These are phyloP conservation scores for Zaprionus obscuricornis DNA, from an alignment of 2,888 invertebrate genomes.

Conservation along the genomic window DNA sequence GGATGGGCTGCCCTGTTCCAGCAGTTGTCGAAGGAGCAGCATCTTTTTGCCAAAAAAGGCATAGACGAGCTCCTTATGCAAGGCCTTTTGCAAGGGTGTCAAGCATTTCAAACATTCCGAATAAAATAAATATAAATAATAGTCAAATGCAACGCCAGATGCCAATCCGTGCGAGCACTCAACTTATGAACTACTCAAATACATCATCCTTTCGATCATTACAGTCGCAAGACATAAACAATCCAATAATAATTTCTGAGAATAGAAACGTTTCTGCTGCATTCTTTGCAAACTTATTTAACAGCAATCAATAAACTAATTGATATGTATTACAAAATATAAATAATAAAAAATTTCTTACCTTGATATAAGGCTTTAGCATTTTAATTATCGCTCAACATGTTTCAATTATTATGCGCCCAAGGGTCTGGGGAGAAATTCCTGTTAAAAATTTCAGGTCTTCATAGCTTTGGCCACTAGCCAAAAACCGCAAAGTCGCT, in stretches of 20 bases:
- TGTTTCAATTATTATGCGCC: background rate
- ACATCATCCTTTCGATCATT: background rate
- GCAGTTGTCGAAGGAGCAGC: slow-evolving; percentile 6
- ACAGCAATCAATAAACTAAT: background rate
- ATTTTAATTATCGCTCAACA: background rate
- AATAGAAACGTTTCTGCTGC: background rate
- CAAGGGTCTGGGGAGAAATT: slow-evolving; percentile 1
- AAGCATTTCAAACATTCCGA: background rate
- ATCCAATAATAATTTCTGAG: background rate
- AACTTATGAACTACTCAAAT: background rate
- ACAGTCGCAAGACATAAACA: no score
- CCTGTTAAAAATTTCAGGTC: slow-evolving; percentile 14
- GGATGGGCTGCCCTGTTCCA: slow-evolving; percentile 16
- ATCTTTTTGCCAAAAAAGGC: slow-evolving; percentile 11
- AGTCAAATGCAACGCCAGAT: background rate
- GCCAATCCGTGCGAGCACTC: background rate
- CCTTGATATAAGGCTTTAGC: background rate
- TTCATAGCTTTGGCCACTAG: slow-evolving; percentile 11
- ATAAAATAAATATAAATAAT: background rate
- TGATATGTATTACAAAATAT: background rate
- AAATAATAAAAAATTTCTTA: background rate
- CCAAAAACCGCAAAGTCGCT: slow-evolving; percentile 8
- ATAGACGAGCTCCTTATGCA: slow-evolving; percentile 16
- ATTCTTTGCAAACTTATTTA: background rate
- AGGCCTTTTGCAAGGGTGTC: slow-evolving; percentile 7